A percentile compares a stretch with the other conserved stretches of the same genome.
These are phyloP conservation scores for Gobio occitaniae DNA, from an alignment of 2,797 vertebrate genomes.

Conservation along the genomic window DNA sequence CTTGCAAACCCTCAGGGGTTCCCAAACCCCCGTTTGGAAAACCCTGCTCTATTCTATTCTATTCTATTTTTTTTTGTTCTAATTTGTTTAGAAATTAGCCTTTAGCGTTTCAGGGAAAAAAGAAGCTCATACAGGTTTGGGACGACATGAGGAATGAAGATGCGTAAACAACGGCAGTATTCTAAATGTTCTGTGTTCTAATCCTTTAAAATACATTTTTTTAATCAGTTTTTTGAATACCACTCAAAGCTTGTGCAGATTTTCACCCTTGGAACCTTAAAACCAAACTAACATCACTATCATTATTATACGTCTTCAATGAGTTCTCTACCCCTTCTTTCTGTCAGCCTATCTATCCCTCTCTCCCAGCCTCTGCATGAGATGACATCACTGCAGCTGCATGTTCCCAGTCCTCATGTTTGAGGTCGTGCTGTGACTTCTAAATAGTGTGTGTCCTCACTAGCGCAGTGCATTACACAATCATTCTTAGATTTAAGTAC, in stretches of 20 bases:
- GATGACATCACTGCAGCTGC: conserved; percentile 83
- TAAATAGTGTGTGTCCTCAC: conserved; percentile 31
- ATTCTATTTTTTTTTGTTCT: too few relatives aligned
- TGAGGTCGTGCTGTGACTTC: conserved; percentile 43
- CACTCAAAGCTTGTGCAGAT: background rate
- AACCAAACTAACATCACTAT: background rate
- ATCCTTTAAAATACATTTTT: background rate
- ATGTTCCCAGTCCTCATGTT: conserved; percentile 63
- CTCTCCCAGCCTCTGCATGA: conserved; percentile 43
- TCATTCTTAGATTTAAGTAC: background rate
- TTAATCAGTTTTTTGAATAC: background rate
- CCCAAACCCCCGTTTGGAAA: too few relatives aligned
- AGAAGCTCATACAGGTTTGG: background rate
- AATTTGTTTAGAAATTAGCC: background rate
- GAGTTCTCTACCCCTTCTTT: background rate
- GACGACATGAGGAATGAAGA: background rate
- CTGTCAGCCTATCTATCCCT: conserved; percentile 13
- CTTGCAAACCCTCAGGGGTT: too few relatives aligned
- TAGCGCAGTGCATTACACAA: background rate
- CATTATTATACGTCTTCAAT: background rate
- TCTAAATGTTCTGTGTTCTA: background rate
- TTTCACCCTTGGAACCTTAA: background rate
- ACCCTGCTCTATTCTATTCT: too few relatives aligned
- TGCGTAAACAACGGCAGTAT: background rate
- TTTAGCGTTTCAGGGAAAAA: background rate